Percentiles rank a stretch among this genome's conserved stretches.
Conservation (phyloP, 1,140 invertebrate species). For the Philaenus spumarius region DNA sequence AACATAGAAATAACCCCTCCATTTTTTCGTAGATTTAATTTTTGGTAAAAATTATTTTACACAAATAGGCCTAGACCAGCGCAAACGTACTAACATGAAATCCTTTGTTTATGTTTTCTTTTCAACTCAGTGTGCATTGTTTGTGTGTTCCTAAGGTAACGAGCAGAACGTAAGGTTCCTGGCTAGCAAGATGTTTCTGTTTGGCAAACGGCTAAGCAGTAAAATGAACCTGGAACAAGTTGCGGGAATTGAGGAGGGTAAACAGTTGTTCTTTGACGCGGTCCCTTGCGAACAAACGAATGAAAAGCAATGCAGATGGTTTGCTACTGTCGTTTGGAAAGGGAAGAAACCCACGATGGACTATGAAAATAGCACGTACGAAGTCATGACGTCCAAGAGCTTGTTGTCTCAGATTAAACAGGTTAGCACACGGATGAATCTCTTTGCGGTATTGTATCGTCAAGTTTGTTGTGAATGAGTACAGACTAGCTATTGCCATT, state of each 20-base stretch:
- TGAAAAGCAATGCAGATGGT: background rate
- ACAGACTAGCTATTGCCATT: no score
- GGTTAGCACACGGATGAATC: no score
- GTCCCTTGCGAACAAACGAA: background rate
- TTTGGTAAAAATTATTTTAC: no score
- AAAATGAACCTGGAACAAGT: background rate
- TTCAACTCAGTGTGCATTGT: no score
- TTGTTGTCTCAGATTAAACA: background rate
- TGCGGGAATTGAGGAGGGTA: background rate
- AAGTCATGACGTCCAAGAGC: no score
- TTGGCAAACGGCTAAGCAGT: background rate
- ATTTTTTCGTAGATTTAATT: no score
- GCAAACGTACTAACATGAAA: no score
- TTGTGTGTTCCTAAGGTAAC: background rate
- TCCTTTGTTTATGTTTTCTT: no score
- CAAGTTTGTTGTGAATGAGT: no score
- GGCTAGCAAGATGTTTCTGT: constrained; percentile 2
- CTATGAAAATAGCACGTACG: background rate
- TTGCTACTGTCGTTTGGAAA: constrained; percentile 12
- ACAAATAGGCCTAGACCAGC: no score
- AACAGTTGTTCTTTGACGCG: background rate
- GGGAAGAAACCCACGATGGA: constrained; percentile 6
- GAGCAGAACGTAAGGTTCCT: constrained; percentile 6
- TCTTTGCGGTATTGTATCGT: no score
- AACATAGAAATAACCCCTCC: no score